Percentiles rank a stretch among this genome's conserved stretches.
These are phyloP conservation scores for Drosophila helvetica DNA, from an alignment of 2,888 invertebrate genomes.

Conservation along the genomic window DNA sequence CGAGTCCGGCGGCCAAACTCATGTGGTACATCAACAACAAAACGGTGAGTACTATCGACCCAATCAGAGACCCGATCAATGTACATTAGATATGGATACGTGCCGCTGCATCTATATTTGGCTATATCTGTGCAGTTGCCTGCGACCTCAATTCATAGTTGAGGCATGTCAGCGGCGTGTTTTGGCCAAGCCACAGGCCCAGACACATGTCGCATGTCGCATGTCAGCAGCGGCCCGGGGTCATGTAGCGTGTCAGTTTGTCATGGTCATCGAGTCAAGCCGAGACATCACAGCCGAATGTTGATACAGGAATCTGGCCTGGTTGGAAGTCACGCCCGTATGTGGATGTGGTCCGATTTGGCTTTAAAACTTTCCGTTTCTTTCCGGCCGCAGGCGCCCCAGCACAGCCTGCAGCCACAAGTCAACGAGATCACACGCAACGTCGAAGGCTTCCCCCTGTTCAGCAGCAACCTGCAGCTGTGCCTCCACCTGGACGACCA, in stretches of 20 bases:
- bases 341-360: slow-evolving; percentile 27
- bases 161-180: slow-evolving; percentile 32
- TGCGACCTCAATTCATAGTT: slow-evolving; percentile 48
- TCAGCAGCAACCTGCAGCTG: slow-evolving; percentile 82
- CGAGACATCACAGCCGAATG: slow-evolving; percentile 21
- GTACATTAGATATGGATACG: slow-evolving; percentile 24
- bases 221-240: too few species aligned
- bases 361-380: slow-evolving; percentile 21
- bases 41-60: slow-evolving; percentile 78
- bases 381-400: slow-evolving; percentile 74
- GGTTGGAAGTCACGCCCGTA: slow-evolving; percentile 33
- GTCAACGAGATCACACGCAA: slow-evolving; percentile 83
- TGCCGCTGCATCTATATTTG: neutral
- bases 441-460: slow-evolving; percentile 81
- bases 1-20: slow-evolving; percentile 82
- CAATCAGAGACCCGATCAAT: neutral
- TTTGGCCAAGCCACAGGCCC: slow-evolving; percentile 34
- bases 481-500: slow-evolving; percentile 83
- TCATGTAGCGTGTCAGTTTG: slow-evolving; percentile 11
- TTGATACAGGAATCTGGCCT: slow-evolving; percentile 32
- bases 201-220: slow-evolving; percentile 9
- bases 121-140: neutral
- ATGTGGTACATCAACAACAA: slow-evolving; percentile 84
- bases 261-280: slow-evolving; percentile 24
- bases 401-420: slow-evolving; percentile 81